Base-by-base conservation (phyloP, 2,797 vertebrate species). In the Gorsachius magnificus region DNA sequence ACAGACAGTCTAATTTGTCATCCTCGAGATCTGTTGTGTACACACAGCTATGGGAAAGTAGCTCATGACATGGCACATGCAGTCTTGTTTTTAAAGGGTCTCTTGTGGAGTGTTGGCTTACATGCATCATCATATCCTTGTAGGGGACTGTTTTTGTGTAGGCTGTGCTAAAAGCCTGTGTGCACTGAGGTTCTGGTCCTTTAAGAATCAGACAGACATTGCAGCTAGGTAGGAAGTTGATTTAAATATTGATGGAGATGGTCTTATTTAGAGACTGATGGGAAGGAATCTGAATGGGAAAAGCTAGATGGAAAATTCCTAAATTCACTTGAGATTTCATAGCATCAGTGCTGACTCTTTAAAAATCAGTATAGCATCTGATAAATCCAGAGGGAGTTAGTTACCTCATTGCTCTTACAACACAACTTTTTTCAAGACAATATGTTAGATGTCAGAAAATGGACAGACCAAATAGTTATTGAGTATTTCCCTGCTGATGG, bases 361-460 rank as follows among this genome's bases (percentile, higher is more conserved):
- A 92, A 96, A 92, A 93, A 81, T 91, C 61, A 83, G 90, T 71
- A 43, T 72, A 87, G 71, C 61, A 56, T 94, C 68, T 74, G 46
- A 50, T 92, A 94, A 92, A 87, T 74, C 57, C 82, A 81, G 83
- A 83, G 83, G 89, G 80, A 63, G 43, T 66, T 63, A 63, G 43
- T 66, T 63, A 68, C 25, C 28, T 91, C 18, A 8, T 29, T 71
- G 25, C 35, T 93, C 25, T 8, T 76, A 33, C 41, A 61, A 83
- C 84, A 57, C 46, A 92, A 71, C 69, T 87, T 89, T 58, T 83
- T 95, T 95, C 76, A 83, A 95, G 87, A 69, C 57, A 72, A 11
- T 78, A 28, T 51, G 26, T 77, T 93, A 84, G 45, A 64, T 91
- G 46, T 91, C 82, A 92, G 84, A 85, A 94, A 83, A 88, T 13